Percentiles rank a stretch among this genome's conserved stretches.
These are phyloP conservation scores for Pantherophis alleghaniensis DNA, from an alignment of 2,797 vertebrate species.

Conservation along the genomic window DNA sequence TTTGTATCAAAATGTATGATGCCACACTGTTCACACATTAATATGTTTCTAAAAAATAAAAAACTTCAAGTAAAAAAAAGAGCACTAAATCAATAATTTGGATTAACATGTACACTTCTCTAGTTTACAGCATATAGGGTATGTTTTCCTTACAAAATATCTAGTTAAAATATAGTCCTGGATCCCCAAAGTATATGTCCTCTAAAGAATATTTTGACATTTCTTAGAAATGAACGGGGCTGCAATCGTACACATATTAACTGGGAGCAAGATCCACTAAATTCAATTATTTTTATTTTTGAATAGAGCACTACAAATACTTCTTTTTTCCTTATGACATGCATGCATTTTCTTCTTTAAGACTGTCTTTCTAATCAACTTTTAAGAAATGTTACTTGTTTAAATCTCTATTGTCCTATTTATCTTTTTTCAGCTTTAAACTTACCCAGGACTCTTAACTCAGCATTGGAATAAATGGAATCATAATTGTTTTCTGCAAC, in stretches of 20 bases:
- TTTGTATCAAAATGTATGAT: too few relatives aligned
- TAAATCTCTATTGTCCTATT: not conserved
- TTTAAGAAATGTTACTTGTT: not conserved
- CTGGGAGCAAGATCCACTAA: not conserved
- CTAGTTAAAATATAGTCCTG: not conserved
- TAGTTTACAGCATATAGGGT: not conserved
- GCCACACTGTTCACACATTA: too few relatives aligned
- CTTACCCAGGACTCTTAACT: conserved; percentile 73
- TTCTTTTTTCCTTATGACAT: not conserved
- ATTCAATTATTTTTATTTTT: not conserved
- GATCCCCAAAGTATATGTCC: not conserved
- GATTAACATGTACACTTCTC: not conserved
- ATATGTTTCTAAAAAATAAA: too few relatives aligned
- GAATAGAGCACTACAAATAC: not conserved
- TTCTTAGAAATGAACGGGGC: not conserved
- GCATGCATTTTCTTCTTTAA: not conserved
- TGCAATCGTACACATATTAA: not conserved
- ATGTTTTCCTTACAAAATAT: not conserved
- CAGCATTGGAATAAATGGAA: conserved; percentile 70
- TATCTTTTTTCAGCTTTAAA: conserved; percentile 10
- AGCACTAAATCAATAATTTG: not conserved
- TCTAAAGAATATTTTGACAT: not conserved
- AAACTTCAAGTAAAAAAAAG: too few relatives aligned
- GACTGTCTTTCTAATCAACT: not conserved
- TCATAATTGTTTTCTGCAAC: conserved; percentile 70